Conservation (phyloP, 2,888 invertebrate genomes). For the Calephelis perditalis region DNA sequence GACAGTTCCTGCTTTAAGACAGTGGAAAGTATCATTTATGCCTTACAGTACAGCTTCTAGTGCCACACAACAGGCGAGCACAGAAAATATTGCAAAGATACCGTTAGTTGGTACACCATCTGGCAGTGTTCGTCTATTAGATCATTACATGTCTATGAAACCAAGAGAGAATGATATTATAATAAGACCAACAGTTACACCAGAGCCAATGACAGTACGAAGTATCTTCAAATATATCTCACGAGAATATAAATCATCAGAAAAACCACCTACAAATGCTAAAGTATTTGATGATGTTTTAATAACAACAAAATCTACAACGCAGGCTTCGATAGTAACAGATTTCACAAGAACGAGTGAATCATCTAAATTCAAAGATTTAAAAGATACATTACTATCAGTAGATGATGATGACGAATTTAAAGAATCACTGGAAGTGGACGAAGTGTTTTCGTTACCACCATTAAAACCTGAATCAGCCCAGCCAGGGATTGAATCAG, state of each 20-base stretch:
- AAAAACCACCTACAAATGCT: constrained; percentile 45
- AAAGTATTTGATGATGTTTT: constrained; percentile 58
- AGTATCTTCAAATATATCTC: constrained; percentile 56
- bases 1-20: constrained; percentile 73
- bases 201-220: constrained; percentile 53
- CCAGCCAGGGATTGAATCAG: constrained; percentile 46
- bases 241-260: constrained; percentile 44
- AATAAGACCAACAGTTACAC: constrained; percentile 56
- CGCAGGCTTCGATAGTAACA: constrained; percentile 40
- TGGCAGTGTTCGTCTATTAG: constrained; percentile 48
- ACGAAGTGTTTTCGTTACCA: constrained; percentile 67
- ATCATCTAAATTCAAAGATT: constrained; percentile 51
- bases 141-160: constrained; percentile 55
- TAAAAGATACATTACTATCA: constrained; percentile 64
- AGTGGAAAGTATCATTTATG: constrained; percentile 52
- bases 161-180: constrained; percentile 65
- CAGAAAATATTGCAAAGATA: constrained; percentile 47
- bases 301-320: constrained; percentile 55
- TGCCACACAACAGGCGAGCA: constrained; percentile 50
- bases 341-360: constrained; percentile 47
- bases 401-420: constrained; percentile 69
- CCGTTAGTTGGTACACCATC: constrained; percentile 50
- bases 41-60: constrained; percentile 38
- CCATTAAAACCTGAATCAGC: constrained; percentile 57
- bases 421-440: constrained; percentile 65